Evolutionary conservation across 1,140 invertebrate genomes (phyloP).

Genomic region (Thaumetopoea pityocampa): DNA sequence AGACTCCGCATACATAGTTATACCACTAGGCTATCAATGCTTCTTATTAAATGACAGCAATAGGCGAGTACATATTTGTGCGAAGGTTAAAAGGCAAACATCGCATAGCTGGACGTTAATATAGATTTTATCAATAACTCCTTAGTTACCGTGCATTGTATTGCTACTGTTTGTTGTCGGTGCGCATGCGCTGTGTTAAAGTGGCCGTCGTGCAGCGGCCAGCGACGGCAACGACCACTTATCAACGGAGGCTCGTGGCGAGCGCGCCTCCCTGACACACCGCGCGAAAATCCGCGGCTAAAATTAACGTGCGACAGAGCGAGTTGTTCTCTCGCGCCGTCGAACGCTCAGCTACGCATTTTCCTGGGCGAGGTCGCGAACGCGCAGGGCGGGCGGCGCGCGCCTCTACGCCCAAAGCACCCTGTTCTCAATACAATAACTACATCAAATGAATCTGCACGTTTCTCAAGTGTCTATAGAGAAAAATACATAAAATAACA

Average conservation of each 20-base stretch:
- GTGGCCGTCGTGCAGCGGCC: slow-evolving; percentile 16
- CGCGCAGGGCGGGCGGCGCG: slow-evolving; percentile 63
- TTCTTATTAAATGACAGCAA: no score
- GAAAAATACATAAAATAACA: slow-evolving; percentile 1
- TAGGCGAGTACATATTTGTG: not conserved
- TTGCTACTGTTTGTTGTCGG: slow-evolving; percentile 24
- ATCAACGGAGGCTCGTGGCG: slow-evolving; percentile 31
- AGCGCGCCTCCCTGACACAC: slow-evolving; percentile 24
- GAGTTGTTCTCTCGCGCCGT: slow-evolving; percentile 6
- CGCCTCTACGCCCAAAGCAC: slow-evolving; percentile 38
- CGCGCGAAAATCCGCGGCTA: slow-evolving; percentile 40
- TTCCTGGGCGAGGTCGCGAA: slow-evolving; percentile 38
- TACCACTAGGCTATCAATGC: no score
- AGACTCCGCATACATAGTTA: no score
- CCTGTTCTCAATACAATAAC: slow-evolving; percentile 30
- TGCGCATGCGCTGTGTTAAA: slow-evolving; percentile 38
- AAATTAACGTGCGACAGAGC: slow-evolving; percentile 47
- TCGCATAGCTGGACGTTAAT: slow-evolving; percentile 5
- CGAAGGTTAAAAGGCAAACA: not conserved
- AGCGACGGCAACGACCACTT: slow-evolving; percentile 25
- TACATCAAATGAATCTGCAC: slow-evolving; percentile 30
- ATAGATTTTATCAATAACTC: slow-evolving; percentile 31
- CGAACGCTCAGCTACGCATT: slow-evolving; percentile 29
- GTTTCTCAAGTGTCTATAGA: slow-evolving; percentile 15
- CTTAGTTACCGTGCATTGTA: slow-evolving; percentile 25